Evolutionary conservation across 2,113 vertebrate genomes (phyloP), one percentile per base, ranked within the genome.

Genomic region (Crotalus tigris): DNA sequence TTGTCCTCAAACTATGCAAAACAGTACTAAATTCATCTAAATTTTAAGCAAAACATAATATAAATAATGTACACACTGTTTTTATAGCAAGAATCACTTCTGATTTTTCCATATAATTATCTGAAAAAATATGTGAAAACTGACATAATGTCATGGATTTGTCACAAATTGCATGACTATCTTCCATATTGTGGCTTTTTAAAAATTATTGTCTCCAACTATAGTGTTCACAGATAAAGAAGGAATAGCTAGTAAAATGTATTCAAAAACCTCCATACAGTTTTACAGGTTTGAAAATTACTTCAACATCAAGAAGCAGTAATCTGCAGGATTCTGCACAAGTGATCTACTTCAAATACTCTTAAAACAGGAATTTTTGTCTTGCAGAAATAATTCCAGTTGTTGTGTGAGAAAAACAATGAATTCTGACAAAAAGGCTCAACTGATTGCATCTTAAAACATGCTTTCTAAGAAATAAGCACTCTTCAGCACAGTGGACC

Each of bases 291-390:
- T 8, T 81, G 51, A 93, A 8, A 13, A 89, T 81, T 92, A 44
- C 92, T 92, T 94, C 75, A 93, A 1, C 9, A 88, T 88, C 90
- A 75, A 5, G 46, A 93, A n/a, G 57, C 11, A 54, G 33, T 26
- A 33, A 88, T 90, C 23, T 44, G 58, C 91, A 13, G 89, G 10
- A 87, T 44, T 49, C 75, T 85, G 21, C 2, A 24, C 26, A 75
- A 89, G 4, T 5, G 0, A 87, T 24, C 91, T 87, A 89, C 93
- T 92, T 49, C 15, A 17, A 90, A 90, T 87, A 1, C 15, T 64
- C 61, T 69, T 46, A 46, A 46, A 44, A 85, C 1, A 69, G 93
- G 7, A 49, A 93, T 95, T 93, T 23, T 23, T 88, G 85, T 93
- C 53, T 85, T 92, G 33, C 69, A 44, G 12, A 6, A 87, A 85